A percentile compares a stretch with the other conserved stretches of the same genome.
phyloP scores from a whole-genome alignment of 1,140 invertebrate species.

The Drosophila bocki region DNA sequence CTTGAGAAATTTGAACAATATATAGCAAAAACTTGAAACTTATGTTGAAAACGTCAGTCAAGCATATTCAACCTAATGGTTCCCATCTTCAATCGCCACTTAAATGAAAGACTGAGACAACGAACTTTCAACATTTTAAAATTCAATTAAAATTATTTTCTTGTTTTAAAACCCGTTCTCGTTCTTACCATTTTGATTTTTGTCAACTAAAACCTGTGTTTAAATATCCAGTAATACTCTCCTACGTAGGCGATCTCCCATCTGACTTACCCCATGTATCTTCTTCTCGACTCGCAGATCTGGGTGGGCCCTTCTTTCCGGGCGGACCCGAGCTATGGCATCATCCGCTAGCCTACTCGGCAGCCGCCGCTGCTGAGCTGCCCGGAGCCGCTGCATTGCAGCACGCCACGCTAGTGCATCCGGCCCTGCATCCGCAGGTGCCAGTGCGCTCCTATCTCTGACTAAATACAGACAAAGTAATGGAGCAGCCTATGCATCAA shows the following conservation, averaged over 20 bases:
- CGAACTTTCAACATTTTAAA: constrained; percentile 52
- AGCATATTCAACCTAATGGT: background rate
- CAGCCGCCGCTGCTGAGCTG: constrained; percentile 92
- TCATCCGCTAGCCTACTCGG: constrained; percentile 94
- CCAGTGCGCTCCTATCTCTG: constrained; percentile 98
- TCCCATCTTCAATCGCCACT: background rate
- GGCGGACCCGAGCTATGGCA: constrained; percentile 96
- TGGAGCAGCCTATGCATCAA: constrained; percentile 85
- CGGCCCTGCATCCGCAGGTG: constrained; percentile 98
- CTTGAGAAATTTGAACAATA: background rate
- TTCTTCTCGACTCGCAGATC: constrained; percentile 87
- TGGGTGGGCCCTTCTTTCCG: constrained; percentile 97
- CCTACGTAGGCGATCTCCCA: background rate
- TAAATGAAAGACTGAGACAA: constrained; percentile 74
- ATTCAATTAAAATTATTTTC: constrained; percentile 13
- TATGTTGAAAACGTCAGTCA: background rate
- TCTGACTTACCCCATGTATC: constrained; percentile 25
- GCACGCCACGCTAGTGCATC: constrained; percentile 95
- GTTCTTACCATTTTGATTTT: constrained; percentile 40
- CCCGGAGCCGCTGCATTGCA: constrained; percentile 91
- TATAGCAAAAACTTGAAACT: too few relatives aligned
- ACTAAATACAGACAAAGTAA: constrained; percentile 95
- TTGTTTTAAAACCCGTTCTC: constrained; percentile 68
- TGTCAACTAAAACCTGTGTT: constrained; percentile 44
- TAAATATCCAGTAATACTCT: constrained; percentile 4